A percentile compares a stretch with the other conserved stretches of the same genome.
Conservation (phyloP, 2,113 vertebrate genomes). For the Laterallus jamaicensis region DNA sequence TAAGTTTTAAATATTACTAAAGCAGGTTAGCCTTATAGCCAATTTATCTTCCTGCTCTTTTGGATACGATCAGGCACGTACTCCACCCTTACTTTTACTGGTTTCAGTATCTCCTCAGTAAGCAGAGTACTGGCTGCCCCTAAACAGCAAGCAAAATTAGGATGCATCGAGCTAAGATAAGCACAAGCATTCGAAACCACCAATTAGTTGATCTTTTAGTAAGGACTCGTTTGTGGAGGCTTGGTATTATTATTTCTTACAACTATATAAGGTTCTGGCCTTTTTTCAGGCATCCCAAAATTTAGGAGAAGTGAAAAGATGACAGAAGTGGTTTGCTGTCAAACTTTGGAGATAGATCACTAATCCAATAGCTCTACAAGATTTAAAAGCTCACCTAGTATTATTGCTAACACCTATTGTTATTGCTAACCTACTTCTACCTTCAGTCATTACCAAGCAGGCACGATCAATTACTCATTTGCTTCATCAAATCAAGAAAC, state of each 20-base stretch:
- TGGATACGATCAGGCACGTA: neutral
- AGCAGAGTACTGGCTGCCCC: neutral
- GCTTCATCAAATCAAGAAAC: neutral
- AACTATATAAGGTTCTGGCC: accelerated
- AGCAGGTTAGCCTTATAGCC: neutral
- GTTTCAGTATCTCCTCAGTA: constrained; percentile 1
- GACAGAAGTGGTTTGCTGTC: neutral
- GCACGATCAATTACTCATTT: neutral
- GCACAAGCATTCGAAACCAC: neutral
- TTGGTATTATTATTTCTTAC: neutral
- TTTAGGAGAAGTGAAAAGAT: neutral
- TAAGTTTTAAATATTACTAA: neutral
- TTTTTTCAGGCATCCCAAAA: neutral
- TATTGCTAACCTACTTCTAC: neutral
- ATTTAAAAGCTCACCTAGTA: neutral
- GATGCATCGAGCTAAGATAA: neutral
- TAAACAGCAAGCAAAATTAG: neutral
- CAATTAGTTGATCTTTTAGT: neutral
- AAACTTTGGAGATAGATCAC: neutral
- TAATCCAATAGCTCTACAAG: neutral
- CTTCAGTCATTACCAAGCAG: neutral
- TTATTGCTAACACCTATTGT: neutral
- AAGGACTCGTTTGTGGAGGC: neutral
- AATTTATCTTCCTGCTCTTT: constrained; percentile 10
- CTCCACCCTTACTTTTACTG: constrained; percentile 43